phyloP scores from a whole-genome alignment of 1,140 invertebrate species.

The Goniozus legneri region DNA sequence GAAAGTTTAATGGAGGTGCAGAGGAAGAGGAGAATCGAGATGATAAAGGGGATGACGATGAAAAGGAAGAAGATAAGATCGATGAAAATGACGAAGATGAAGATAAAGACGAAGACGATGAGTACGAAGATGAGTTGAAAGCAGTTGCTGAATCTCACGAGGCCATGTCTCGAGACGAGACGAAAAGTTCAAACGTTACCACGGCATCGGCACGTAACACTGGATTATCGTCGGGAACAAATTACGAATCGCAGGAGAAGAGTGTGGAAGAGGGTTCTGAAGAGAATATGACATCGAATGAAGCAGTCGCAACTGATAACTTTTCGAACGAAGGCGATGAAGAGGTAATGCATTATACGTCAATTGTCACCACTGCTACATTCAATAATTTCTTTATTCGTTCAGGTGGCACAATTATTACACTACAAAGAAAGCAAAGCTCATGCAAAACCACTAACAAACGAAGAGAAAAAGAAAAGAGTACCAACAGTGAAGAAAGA shows the following conservation, averaged over 20 bases:
- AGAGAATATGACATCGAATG: slow-evolving; percentile 31
- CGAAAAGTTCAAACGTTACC: slow-evolving; percentile 23
- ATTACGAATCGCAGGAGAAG: slow-evolving; percentile 32
- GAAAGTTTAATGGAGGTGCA: slow-evolving; percentile 1
- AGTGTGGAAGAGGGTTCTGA: slow-evolving; percentile 26
- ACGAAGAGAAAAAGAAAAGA: slow-evolving; percentile 33
- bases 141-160: slow-evolving; percentile 39
- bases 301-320: slow-evolving; percentile 25
- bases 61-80: slow-evolving; percentile 10
- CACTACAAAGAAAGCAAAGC: slow-evolving; percentile 28
- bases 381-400: too few relatives aligned
- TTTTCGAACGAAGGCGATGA: slow-evolving; percentile 14
- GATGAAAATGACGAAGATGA: slow-evolving; percentile 10
- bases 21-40: slow-evolving; percentile 5
- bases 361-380: too few relatives aligned
- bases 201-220: background rate
- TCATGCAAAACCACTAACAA: slow-evolving; percentile 3
- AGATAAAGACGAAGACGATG: slow-evolving; percentile 25
- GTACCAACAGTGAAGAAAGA: slow-evolving; percentile 49
- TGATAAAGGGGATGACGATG: slow-evolving; percentile 12
- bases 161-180: slow-evolving; percentile 39
- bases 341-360: slow-evolving; percentile 14
- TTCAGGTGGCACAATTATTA: slow-evolving; percentile 36
- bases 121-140: slow-evolving; percentile 44
- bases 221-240: slow-evolving; percentile 6